Conservation (phyloP, 1,140 invertebrate species). For the Oppia nitens region DNA sequence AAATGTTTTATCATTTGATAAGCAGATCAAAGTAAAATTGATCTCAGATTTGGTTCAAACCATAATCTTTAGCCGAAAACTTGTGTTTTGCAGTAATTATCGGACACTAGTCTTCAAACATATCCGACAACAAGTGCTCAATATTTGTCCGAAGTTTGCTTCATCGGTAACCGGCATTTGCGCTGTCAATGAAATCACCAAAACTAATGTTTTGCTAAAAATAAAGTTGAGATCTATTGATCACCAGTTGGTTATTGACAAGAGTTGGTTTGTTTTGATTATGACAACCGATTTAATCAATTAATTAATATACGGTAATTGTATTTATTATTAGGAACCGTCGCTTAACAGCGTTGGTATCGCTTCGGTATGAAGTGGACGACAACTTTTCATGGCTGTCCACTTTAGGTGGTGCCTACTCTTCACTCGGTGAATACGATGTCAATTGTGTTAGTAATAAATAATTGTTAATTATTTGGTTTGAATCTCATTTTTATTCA, state of each 20-base stretch:
- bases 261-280: background rate
- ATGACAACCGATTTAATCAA: background rate
- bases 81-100: background rate
- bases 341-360: conserved; percentile 22
- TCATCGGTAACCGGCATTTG: too few species aligned
- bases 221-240: background rate
- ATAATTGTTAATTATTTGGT: too few species aligned
- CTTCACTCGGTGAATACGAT: conserved; percentile 71
- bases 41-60: background rate
- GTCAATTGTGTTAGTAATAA: conserved; percentile 43
- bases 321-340: conserved; percentile 24
- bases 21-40: too few species aligned
- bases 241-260: background rate
- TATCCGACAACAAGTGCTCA: background rate
- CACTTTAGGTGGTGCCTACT: conserved; percentile 86
- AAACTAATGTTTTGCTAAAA: background rate
- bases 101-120: background rate
- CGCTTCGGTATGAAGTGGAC: conserved; percentile 46
- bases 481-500: too few species aligned
- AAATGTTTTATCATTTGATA: too few species aligned
- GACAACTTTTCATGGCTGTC: conserved; percentile 81
- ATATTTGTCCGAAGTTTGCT: background rate
- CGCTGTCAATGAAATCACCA: background rate
- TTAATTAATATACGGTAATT: too few species aligned
- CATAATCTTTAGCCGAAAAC: background rate